Evolutionary conservation across 2,113 vertebrate species (phyloP).

Genomic region (Zosterops pallidus): DNA sequence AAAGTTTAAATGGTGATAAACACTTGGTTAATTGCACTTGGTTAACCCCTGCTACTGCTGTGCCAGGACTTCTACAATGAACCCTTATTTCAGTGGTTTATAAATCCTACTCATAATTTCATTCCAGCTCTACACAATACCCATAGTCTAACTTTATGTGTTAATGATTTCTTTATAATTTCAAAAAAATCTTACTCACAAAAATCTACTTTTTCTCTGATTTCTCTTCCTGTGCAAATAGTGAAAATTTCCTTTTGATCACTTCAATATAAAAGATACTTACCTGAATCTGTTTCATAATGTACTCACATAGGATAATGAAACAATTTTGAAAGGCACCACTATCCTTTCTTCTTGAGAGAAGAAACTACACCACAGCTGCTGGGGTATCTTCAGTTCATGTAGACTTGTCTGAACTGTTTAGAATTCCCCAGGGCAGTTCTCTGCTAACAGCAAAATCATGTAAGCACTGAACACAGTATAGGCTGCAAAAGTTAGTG

Average conservation of each 20-base stretch:
- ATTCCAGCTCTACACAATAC: background rate
- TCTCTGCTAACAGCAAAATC: background rate
- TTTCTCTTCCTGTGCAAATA: background rate
- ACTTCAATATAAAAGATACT: background rate
- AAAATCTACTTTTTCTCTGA: background rate
- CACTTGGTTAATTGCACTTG: background rate
- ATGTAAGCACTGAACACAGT: background rate
- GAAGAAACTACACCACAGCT: background rate
- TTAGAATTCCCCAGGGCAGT: background rate
- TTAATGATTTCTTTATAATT: background rate
- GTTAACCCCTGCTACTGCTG: background rate
- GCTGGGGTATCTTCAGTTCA: background rate
- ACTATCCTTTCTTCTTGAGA: background rate
- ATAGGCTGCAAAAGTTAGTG: background rate
- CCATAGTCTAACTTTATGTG: background rate
- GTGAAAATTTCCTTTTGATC: background rate
- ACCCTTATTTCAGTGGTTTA: background rate
- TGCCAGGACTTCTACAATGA: background rate
- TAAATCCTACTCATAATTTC: background rate
- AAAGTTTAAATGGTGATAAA: background rate
- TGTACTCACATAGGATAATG: background rate
- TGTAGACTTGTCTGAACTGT: background rate
- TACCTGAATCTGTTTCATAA: background rate
- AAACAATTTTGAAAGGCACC: background rate
- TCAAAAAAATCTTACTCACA: background rate